These are phyloP conservation scores for Thamnaconus septentrionalis DNA, from an alignment of 2,113 vertebrate genomes.

Conservation along the genomic window DNA sequence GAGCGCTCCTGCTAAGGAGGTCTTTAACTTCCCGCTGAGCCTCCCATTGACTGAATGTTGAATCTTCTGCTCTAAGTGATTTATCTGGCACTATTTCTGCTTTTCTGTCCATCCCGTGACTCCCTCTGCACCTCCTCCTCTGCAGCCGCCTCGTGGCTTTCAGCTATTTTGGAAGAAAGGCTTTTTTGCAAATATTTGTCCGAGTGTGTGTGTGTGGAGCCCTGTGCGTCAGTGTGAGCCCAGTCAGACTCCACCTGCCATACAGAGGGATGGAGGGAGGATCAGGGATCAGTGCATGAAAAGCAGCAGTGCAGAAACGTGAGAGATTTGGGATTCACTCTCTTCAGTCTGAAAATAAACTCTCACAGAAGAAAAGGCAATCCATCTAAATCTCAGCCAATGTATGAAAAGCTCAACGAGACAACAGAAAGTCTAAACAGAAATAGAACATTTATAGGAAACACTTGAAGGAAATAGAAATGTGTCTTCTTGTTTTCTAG, in stretches of 20 bases:
- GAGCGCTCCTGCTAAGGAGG: no score
- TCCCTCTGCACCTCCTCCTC: conserved; percentile 33
- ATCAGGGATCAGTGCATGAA: conserved; percentile 59
- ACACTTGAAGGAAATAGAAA: no score
- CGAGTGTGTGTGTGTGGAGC: conserved; percentile 61
- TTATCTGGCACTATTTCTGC: background rate
- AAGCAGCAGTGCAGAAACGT: conserved; percentile 66
- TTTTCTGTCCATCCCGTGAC: conserved; percentile 29
- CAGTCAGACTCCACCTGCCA: conserved; percentile 44
- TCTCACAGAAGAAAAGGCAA: background rate
- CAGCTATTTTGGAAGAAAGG: conserved; percentile 72
- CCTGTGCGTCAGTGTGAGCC: conserved; percentile 67
- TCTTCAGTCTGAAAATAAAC: conserved; percentile 28
- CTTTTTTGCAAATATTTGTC: conserved; percentile 80
- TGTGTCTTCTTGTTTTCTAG: no score
- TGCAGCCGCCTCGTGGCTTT: conserved; percentile 49
- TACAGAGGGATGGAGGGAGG: conserved; percentile 12
- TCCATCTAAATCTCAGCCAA: background rate
- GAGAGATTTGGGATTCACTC: conserved; percentile 45
- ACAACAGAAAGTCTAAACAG: no score
- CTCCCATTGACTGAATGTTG: no score
- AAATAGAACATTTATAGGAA: no score
- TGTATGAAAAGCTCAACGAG: background rate
- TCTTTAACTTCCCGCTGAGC: no score
- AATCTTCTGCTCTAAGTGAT: background rate